Evolutionary conservation across 2,797 vertebrate species (phyloP), one percentile per base, ranked within the genome.

Genomic region (Geotrypetes seraphini): DNA sequence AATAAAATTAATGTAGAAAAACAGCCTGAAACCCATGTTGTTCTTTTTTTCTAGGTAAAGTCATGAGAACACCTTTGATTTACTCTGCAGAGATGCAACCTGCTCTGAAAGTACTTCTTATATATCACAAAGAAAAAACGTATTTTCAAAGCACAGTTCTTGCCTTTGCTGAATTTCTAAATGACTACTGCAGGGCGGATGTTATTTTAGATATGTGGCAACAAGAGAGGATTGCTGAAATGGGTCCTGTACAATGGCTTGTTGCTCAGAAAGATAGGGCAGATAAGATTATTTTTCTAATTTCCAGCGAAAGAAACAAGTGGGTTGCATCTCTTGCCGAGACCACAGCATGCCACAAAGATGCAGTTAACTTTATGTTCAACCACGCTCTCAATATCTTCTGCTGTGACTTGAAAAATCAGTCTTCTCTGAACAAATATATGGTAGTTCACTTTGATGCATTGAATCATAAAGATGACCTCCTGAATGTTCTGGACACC

Each of bases 131-230:
- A 4, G 56, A 63, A 22, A n/a, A n/a, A n/a, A 19, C 38, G 11
- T 69, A 66, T 34, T 88, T 89, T 54, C 81, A 83, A 57, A 61
- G 25, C n/a, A 73, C 61, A 0, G 76, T 90, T 20, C 64, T 78
- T 34, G 44, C 50, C n/a, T 65, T 91, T 53, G 71, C 74, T 7
- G 78, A 86, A 36, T 84, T 85, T 34, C 57, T 91, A 53, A 76
- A 75, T 31, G 41, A 42, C 19, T 51, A 69, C 2, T 79, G 64
- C 2, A 49, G 54, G 45, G 76, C 76, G 40, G 62, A 47, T 1
- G 75, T 89, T 8, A 57, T 69, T 11, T 58, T 86, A 2, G 88
- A 86, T 39, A 52, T 75, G 24, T 89, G 85, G 86, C 82, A 90
- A 51, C 81, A 65, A 52, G 61, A 44, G 27, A 81, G 36, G 31